These are phyloP conservation scores for Incurvaria masculella DNA, from an alignment of 2,888 invertebrate species.

Conservation along the genomic window DNA sequence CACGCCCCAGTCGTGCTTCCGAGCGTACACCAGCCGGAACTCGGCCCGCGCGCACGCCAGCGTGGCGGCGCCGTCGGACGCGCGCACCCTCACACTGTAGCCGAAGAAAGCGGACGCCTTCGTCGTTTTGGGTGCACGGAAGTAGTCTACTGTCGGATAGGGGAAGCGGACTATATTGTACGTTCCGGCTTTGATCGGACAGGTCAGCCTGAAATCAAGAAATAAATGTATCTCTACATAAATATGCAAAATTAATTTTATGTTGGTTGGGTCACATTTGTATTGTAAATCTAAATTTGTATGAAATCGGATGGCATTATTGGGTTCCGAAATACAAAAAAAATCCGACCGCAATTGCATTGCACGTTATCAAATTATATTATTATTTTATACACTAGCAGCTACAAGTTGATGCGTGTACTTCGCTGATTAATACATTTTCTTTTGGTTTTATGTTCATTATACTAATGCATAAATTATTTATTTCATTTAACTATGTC, in stretches of 20 bases:
- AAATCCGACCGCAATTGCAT: not conserved
- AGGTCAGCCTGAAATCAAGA: slow-evolving; percentile 24
- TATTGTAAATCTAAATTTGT: not conserved
- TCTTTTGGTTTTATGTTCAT: too few relatives aligned
- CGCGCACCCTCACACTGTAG: slow-evolving; percentile 27
- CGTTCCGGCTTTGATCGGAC: slow-evolving; percentile 27
- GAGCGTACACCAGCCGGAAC: slow-evolving; percentile 29
- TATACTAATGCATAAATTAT: too few relatives aligned
- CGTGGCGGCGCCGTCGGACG: slow-evolving; percentile 14
- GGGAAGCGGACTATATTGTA: slow-evolving; percentile 27
- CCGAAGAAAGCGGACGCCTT: slow-evolving; percentile 38
- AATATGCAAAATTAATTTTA: not conserved
- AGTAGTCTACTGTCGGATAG: slow-evolving; percentile 28
- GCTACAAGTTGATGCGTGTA: too few relatives aligned
- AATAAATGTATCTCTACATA: not conserved
- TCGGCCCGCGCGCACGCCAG: slow-evolving; percentile 26
- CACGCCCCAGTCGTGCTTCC: slow-evolving; percentile 25
- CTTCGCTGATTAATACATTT: too few relatives aligned
- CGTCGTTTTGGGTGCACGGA: slow-evolving; percentile 30
- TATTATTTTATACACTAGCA: too few relatives aligned
- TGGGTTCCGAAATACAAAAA: not conserved
- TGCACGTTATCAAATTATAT: too few relatives aligned
- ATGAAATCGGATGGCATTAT: not conserved
- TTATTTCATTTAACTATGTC: too few relatives aligned
- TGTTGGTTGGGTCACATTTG: not conserved